Base-by-base conservation (phyloP, 2,797 vertebrate genomes). In the Danio albolineatus region DNA sequence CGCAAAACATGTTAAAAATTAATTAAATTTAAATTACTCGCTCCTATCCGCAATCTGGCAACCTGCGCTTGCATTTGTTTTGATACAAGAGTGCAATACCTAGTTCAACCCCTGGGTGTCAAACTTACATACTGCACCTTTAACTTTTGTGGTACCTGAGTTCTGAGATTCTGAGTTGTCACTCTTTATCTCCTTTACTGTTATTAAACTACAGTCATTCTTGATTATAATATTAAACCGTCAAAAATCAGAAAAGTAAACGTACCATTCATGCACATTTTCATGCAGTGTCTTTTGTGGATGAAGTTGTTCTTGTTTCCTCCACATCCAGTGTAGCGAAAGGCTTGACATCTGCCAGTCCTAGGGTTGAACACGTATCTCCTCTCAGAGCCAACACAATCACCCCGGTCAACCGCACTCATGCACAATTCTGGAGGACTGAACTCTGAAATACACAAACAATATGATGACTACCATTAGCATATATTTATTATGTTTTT, bases 271-370 rank as follows among this genome's bases (percentile, higher is more conserved):
- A 83, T 91, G 90, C 97, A 98, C 83, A 86, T 91, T 81, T n/a
- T 89, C 16, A 92, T 28, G 82, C 96, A 97, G 0, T 87, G 84
- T 74, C 64, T 94, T 80, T 89, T 95, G 70, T 73, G 69, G 46
- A 0, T 1, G 67, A 98, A 98, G 89, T 97, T 97, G 81, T 98
- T 98, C 80, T 90, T 86, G 77, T 97, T 98, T 14, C 96, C 96
- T 7, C 95, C 96, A 4, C 97, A 98, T 78, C 97, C 96, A 0
- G 89, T 96, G 91, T 96, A 98, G 9, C 1, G 53, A 79, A 98
- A 98, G 0, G 69, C 0, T 1, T 21, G 90, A 73, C 97, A 98
- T 76, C 86, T 93, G 66, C 85, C 90, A 73, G 28, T 90, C 0
- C 36, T 70, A 1, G 89, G 76, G 85, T 93, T 92, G 86, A 88